Evolutionary conservation across 2,113 vertebrate species (phyloP).

Genomic region (Silurus asotus): DNA sequence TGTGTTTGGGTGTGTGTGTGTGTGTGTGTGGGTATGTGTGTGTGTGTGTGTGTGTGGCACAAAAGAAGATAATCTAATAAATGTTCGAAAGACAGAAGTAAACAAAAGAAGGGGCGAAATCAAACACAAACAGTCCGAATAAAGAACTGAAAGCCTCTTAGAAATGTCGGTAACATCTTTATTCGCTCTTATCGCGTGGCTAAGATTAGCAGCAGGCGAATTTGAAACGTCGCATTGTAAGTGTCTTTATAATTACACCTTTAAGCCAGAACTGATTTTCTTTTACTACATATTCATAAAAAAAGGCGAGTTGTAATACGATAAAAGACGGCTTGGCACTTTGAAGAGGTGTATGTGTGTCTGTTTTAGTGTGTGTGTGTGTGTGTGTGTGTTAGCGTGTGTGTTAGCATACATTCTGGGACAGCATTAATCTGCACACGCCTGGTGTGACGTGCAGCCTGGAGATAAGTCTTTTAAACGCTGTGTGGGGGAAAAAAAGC

Average conservation of each 20-base stretch:
- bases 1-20: too few relatives aligned
- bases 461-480: slow-evolving; percentile 98
- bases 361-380: neutral
- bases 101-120: slow-evolving; percentile 80
- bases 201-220: slow-evolving; percentile 92
- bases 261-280: slow-evolving; percentile 92
- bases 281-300: slow-evolving; percentile 98
- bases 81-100: slow-evolving; percentile 65
- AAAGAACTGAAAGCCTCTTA: slow-evolving; percentile 95
- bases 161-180: slow-evolving; percentile 87
- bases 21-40: slow-evolving; percentile 37
- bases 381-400: neutral
- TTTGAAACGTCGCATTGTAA: slow-evolving; percentile 92
- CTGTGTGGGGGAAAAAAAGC: slow-evolving; percentile 78
- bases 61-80: slow-evolving; percentile 73
- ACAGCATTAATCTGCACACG: slow-evolving; percentile 98
- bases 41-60: slow-evolving; percentile 31
- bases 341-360: slow-evolving; percentile 81
- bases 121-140: slow-evolving; percentile 88
- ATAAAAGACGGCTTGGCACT: slow-evolving; percentile 95
- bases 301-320: slow-evolving; percentile 99
- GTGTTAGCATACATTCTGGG: slow-evolving; percentile 81
- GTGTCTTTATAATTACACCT: slow-evolving; percentile 99
- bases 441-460: slow-evolving; percentile 98
- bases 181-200: slow-evolving; percentile 92